These are phyloP conservation scores for Trididemnum nubilum DNA, from an alignment of 23 tunicate genomes.

Conservation along the genomic window DNA sequence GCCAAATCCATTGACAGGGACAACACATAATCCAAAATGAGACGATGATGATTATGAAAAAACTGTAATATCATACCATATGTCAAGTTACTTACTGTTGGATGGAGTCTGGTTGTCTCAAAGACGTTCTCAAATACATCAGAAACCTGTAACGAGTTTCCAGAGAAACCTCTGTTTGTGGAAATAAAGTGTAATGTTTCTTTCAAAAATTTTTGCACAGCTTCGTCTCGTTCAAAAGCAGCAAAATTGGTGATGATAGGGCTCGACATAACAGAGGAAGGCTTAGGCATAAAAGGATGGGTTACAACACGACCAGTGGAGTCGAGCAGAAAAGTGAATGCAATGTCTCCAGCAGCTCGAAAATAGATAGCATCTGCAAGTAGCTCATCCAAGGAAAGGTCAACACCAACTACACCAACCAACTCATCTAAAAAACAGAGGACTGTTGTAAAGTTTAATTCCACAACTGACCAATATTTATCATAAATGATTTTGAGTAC, in stretches of 20 bases:
- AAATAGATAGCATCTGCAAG: slow-evolving; percentile 77
- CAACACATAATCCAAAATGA: too few relatives aligned
- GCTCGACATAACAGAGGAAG: slow-evolving; percentile 51
- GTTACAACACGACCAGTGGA: slow-evolving; percentile 56
- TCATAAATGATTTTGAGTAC: too few relatives aligned
- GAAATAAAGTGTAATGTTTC: slow-evolving; percentile 4
- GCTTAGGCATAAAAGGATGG: slow-evolving; percentile 74
- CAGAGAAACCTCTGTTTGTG: neutral
- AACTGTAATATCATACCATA: too few relatives aligned
- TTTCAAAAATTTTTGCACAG: slow-evolving; percentile 31
- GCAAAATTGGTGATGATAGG: slow-evolving; percentile 62
- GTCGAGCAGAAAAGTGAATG: slow-evolving; percentile 69
- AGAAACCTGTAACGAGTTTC: neutral
- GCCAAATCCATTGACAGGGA: too few relatives aligned
- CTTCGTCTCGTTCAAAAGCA: slow-evolving; percentile 52
- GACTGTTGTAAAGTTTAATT: too few relatives aligned
- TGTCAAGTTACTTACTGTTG: slow-evolving; percentile 52
- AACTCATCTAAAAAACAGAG: slow-evolving; percentile 38
- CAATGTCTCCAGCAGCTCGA: slow-evolving; percentile 44
- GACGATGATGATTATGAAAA: too few relatives aligned
- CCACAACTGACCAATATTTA: too few relatives aligned
- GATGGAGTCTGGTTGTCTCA: slow-evolving; percentile 7
- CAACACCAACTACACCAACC: slow-evolving; percentile 86
- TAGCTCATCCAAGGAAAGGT: slow-evolving; percentile 71
- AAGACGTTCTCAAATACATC: slow-evolving; percentile 26